phyloP scores from a whole-genome alignment of 1,140 invertebrate genomes.

The Drosophila burlai region DNA sequence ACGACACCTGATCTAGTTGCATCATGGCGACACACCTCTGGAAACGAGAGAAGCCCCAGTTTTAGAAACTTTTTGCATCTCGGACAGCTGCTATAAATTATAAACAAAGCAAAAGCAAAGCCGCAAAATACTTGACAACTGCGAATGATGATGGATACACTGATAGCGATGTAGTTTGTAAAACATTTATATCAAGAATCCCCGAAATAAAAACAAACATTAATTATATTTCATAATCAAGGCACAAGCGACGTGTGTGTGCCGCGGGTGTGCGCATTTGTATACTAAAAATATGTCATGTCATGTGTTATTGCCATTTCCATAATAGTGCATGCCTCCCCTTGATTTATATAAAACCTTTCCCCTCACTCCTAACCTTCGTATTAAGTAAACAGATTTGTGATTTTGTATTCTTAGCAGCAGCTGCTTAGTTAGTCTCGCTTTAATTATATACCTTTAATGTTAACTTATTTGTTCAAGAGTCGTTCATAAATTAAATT shows the following conservation, averaged over 20 bases:
- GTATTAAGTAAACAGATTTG: conserved; percentile 10
- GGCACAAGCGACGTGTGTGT: neutral
- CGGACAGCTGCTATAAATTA: conserved; percentile 18
- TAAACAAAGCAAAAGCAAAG: neutral
- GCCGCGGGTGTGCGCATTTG: neutral
- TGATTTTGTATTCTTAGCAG: conserved; percentile 20
- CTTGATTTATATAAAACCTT: neutral
- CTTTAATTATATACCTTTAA: conserved; percentile 1
- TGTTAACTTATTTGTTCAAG: conserved; percentile 12
- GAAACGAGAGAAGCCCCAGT: conserved; percentile 19
- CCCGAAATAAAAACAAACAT: conserved; percentile 54
- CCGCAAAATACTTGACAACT: conserved; percentile 5
- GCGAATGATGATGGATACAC: conserved; percentile 33
- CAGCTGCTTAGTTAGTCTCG: conserved; percentile 11
- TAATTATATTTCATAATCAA: conserved; percentile 13
- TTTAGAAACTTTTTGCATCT: conserved; percentile 56
- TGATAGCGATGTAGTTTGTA: conserved; percentile 57
- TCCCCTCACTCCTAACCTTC: too few relatives aligned
- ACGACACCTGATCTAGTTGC: neutral
- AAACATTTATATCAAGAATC: conserved; percentile 56
- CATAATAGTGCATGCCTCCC: neutral
- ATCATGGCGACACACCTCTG: neutral
- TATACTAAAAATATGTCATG: conserved; percentile 3
- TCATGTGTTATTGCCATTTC: neutral
- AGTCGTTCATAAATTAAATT: conserved; percentile 10